Evolutionary conservation across 1,140 invertebrate genomes (phyloP).

Genomic region (Periplaneta americana): DNA sequence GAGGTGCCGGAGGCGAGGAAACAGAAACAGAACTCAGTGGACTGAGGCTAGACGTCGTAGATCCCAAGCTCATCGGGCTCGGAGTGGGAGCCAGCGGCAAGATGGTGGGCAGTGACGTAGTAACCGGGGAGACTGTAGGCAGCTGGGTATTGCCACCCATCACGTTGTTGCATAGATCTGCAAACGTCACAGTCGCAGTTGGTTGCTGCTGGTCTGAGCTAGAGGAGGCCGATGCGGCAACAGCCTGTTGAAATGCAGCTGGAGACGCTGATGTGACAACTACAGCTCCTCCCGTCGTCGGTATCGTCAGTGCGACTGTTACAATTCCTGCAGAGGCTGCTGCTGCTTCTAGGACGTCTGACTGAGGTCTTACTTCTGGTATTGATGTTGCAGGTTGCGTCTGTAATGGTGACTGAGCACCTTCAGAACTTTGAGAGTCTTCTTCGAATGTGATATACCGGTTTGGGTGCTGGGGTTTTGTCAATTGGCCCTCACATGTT

Average conservation of each 20-base stretch:
- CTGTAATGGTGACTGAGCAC: slow-evolving; percentile 28
- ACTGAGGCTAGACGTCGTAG: slow-evolving; percentile 61
- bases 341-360: slow-evolving; percentile 54
- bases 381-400: not conserved
- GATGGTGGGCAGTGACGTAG: slow-evolving; percentile 19
- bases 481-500: slow-evolving; percentile 80
- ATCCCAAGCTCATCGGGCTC: slow-evolving; percentile 55
- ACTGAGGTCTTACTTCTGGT: slow-evolving; percentile 2
- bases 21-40: slow-evolving; percentile 57
- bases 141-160: slow-evolving; percentile 34
- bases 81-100: slow-evolving; percentile 41
- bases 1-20: slow-evolving; percentile 41
- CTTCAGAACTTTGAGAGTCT: slow-evolving; percentile 76
- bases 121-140: slow-evolving; percentile 21
- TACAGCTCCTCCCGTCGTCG: slow-evolving; percentile 47
- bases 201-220: slow-evolving; percentile 32
- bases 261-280: slow-evolving; percentile 47
- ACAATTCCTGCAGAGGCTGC: slow-evolving; percentile 60
- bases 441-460: slow-evolving; percentile 81
- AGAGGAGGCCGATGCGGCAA: slow-evolving; percentile 27
- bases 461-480: slow-evolving; percentile 74
- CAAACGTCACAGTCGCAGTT: slow-evolving; percentile 43
- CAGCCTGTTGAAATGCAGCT: not conserved
- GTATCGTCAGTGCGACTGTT: slow-evolving; percentile 52
- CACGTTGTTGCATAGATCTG: slow-evolving; percentile 55